These are phyloP conservation scores for Toxotes chatareus DNA, from an alignment of 2,113 vertebrate species.

Conservation along the genomic window DNA sequence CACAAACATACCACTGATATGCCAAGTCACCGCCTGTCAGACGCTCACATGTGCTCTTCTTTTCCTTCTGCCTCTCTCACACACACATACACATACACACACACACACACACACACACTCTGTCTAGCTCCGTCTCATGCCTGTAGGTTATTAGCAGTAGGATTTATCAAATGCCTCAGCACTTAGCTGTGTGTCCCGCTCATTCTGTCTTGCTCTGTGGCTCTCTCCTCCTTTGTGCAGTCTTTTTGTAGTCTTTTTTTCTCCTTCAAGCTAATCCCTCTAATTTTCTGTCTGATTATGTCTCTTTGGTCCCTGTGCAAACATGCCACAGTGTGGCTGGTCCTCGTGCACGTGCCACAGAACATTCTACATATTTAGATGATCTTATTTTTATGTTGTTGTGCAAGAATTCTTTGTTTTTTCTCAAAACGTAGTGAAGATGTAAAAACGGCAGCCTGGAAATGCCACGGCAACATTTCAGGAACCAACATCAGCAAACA, in stretches of 20 bases:
- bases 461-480: background rate
- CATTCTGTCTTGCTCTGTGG: constrained; percentile 39
- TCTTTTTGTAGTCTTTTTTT: constrained; percentile 40
- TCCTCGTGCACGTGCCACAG: constrained; percentile 35
- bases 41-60: constrained; percentile 9
- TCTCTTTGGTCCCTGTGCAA: constrained; percentile 23
- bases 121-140: constrained; percentile 43
- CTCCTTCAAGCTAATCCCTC: constrained; percentile 51
- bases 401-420: background rate
- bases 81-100: background rate
- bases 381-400: background rate
- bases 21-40: constrained; percentile 70
- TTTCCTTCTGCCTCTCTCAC: constrained; percentile 25
- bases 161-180: constrained; percentile 69
- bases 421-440: background rate
- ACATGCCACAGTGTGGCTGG: constrained; percentile 26
- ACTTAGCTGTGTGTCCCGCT: constrained; percentile 50
- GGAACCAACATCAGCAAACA: background rate
- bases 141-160: constrained; percentile 66
- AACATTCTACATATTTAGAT: constrained; percentile 32
- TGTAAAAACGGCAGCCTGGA: constrained; percentile 1
- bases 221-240: constrained; percentile 49
- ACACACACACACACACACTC: constrained; percentile 19
- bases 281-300: constrained; percentile 51
- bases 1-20: constrained; percentile 52